phyloP scores from a whole-genome alignment of 2,113 vertebrate genomes.

The Nothobranchius kuhntae region DNA sequence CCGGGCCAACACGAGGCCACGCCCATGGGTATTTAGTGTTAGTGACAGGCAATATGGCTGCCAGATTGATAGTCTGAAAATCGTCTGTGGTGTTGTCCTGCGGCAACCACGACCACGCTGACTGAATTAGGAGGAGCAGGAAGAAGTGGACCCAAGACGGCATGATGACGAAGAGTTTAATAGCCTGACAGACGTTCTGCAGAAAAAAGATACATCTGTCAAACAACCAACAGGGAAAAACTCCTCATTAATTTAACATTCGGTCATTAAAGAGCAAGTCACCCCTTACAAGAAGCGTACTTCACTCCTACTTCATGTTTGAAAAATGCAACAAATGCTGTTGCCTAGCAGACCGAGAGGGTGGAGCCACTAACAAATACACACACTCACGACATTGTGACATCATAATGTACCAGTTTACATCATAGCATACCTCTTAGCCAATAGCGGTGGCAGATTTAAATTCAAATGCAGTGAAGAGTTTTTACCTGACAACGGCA shows the following conservation, averaged over 20 bases:
- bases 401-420: too few relatives aligned
- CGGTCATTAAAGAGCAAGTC: too few relatives aligned
- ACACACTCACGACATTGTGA: too few relatives aligned
- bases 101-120: neutral
- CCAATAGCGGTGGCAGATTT: too few relatives aligned
- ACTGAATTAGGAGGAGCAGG: slow-evolving; percentile 9
- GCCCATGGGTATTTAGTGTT: slow-evolving; percentile 93
- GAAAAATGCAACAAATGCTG: too few relatives aligned
- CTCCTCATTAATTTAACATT: neutral
- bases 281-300: too few relatives aligned
- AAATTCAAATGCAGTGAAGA: too few relatives aligned
- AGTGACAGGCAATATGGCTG: slow-evolving; percentile 84
- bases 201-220: slow-evolving; percentile 3
- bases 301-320: too few relatives aligned
- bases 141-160: neutral
- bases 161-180: slow-evolving; percentile 25
- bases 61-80: slow-evolving; percentile 80
- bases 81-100: neutral
- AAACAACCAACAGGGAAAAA: neutral
- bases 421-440: too few relatives aligned
- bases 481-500: too few relatives aligned
- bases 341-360: too few relatives aligned
- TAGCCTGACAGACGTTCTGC: slow-evolving; percentile 32
- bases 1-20: slow-evolving; percentile 89
- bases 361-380: too few relatives aligned